Evolutionary conservation across 2,113 vertebrate genomes (phyloP).

Genomic region (Passerina amoena): DNA sequence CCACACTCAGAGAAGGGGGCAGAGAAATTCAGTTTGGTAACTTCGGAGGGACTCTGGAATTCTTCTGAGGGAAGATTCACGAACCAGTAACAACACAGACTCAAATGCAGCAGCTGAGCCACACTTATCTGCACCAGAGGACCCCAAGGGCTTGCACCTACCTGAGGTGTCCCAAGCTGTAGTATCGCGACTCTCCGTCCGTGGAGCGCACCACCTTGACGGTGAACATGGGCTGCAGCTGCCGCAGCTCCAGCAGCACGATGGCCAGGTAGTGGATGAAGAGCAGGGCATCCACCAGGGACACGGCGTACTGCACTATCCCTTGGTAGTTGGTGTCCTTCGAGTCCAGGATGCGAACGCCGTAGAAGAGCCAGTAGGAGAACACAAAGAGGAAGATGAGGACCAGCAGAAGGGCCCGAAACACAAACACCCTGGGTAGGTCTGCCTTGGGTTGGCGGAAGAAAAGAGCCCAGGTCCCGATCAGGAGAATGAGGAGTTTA

Average conservation of each 20-base stretch:
- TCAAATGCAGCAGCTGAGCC: neutral
- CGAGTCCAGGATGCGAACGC: constrained; percentile 90
- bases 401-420: constrained; percentile 87
- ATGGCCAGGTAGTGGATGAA: constrained; percentile 96
- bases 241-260: constrained; percentile 90
- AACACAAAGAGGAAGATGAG: constrained; percentile 91
- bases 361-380: constrained; percentile 97
- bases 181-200: constrained; percentile 88
- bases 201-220: constrained; percentile 89
- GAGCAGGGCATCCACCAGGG: constrained; percentile 92
- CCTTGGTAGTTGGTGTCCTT: constrained; percentile 92
- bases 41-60: rapidly evolving
- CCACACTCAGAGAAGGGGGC: neutral
- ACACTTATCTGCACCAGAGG: rapidly evolving
- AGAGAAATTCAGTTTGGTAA: neutral
- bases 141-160: constrained; percentile 1
- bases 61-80: neutral
- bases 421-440: constrained; percentile 87
- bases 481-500: constrained; percentile 92
- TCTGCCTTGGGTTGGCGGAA: constrained; percentile 83
- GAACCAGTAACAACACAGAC: rapidly evolving
- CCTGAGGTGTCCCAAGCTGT: constrained; percentile 92
- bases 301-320: constrained; percentile 93
- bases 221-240: constrained; percentile 87
- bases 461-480: constrained; percentile 93